Conservation (phyloP, 2,888 invertebrate genomes). For the Cinara cedri region DNA sequence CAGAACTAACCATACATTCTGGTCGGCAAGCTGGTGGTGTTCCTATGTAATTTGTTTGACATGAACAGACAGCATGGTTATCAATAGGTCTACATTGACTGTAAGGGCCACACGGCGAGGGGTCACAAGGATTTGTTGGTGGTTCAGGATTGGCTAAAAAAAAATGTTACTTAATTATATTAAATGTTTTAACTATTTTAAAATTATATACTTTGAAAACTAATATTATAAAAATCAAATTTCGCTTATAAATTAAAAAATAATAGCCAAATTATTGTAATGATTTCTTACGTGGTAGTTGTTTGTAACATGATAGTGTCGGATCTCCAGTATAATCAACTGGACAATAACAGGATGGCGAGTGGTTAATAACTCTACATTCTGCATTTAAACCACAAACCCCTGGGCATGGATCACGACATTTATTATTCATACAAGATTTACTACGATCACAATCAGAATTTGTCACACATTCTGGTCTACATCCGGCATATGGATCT, state of each 20-base stretch:
- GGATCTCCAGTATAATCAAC: conserved; percentile 81
- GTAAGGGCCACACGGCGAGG: conserved; percentile 80
- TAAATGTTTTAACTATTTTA: too few species aligned
- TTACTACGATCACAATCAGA: conserved; percentile 79
- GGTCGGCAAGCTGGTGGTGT: conserved; percentile 79
- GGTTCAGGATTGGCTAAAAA: conserved; percentile 63
- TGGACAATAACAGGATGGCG: conserved; percentile 78
- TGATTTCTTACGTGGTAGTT: conserved; percentile 63
- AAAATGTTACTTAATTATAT: not conserved
- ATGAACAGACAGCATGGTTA: conserved; percentile 81
- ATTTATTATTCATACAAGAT: conserved; percentile 83
- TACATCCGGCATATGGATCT: conserved; percentile 83
- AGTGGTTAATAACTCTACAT: conserved; percentile 82
- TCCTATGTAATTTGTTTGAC: conserved; percentile 78
- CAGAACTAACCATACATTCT: conserved; percentile 82
- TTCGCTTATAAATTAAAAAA: too few species aligned
- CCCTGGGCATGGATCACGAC: conserved; percentile 81
- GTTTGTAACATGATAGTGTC: conserved; percentile 73
- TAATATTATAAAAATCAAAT: not conserved
- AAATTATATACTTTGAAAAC: too few species aligned
- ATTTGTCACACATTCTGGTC: conserved; percentile 88
- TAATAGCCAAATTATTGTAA: too few species aligned
- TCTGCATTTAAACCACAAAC: conserved; percentile 84
- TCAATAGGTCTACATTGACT: conserved; percentile 75
- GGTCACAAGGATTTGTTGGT: conserved; percentile 71